Base-by-base conservation (phyloP, 1,140 invertebrate genomes). In the Papilio helenus region DNA sequence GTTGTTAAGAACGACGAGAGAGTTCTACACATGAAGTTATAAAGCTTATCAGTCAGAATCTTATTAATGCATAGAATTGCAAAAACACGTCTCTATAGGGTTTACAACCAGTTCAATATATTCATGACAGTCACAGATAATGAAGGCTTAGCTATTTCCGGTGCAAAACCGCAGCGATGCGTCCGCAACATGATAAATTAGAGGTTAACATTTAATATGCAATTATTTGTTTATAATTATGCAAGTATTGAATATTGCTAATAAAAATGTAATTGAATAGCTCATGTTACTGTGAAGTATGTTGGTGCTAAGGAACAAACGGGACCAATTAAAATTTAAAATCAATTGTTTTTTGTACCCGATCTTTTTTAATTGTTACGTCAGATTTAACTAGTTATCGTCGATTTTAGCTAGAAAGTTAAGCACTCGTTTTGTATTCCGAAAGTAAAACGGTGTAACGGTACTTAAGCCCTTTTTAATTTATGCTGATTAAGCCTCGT, bases 381-480 rank as follows among this genome's bases (percentile, higher is more conserved):
- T 46, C 1, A 5, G 14, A 46, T 14, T 46, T 14, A 46, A 14
- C 18, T 14, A 55, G n/a, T 58, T n/a, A 26, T 26, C 1, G 58
- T 23, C 23, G 12, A 61, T 61, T 68, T 14, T 68, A 23, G 26
- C 14, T 29, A 68, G 23, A 29, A 16, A 68, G 23, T 20, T 23
- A 61, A 26, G 14, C 26, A 68, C 26, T 29, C 10, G 61, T 65
- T 34, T 68, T 65, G 3, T 61, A 34, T 68, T 68, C 10, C 14
- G 26, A 68, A 68, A 68, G 26, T 26, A 68, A 26, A 68, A 68
- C 12, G 23, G 2, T 29, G 26, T 68, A 68, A 68, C 61, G 26
- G 61, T 68, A 68, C 26, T 29, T 68, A 29, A 29, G 61, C 61
- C 61, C 61, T 68, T 68, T 68, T 68, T 68, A 68, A 68, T 68